These are phyloP conservation scores for Phenganax stokvisi DNA, from an alignment of 92 coral and sea anemone species.

Conservation along the genomic window DNA sequence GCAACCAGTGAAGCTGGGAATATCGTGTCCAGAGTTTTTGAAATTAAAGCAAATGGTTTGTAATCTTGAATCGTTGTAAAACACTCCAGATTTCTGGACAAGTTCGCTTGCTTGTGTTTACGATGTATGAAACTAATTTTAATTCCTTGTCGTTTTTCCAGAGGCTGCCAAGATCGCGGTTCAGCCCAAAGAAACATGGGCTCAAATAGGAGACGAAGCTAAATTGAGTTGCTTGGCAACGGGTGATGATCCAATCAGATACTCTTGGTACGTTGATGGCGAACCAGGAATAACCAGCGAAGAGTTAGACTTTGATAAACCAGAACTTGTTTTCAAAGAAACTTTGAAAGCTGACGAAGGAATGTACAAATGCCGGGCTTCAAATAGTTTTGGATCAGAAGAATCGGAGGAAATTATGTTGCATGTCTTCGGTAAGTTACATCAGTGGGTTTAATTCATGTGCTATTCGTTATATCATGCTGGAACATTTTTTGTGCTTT, in stretches of 20 bases:
- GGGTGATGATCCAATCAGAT: constrained; percentile 67
- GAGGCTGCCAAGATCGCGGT: constrained; percentile 60
- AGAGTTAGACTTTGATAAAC: constrained; percentile 46
- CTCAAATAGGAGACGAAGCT: constrained; percentile 52
- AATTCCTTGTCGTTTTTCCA: background rate
- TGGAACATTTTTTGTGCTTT: background rate
- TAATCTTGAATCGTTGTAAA: background rate
- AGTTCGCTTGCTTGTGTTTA: background rate
- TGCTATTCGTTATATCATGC: background rate
- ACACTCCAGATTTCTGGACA: no score
- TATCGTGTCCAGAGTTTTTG: constrained; percentile 63
- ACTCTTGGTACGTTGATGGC: constrained; percentile 68
- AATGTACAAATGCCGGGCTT: constrained; percentile 56
- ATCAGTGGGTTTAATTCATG: background rate
- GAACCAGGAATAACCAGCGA: constrained; percentile 43
- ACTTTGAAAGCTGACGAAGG: constrained; percentile 56
- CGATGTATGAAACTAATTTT: background rate
- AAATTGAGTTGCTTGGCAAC: constrained; percentile 59
- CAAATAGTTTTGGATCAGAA: constrained; percentile 49
- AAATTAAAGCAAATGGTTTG: constrained; percentile 73
- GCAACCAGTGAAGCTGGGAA: constrained; percentile 83
- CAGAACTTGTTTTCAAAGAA: constrained; percentile 49
- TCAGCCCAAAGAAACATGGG: constrained; percentile 74
- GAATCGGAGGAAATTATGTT: constrained; percentile 53
- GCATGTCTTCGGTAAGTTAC: constrained; percentile 64